Conservation (phyloP, 1,140 invertebrate genomes). For the Drosophila carrolli region DNA sequence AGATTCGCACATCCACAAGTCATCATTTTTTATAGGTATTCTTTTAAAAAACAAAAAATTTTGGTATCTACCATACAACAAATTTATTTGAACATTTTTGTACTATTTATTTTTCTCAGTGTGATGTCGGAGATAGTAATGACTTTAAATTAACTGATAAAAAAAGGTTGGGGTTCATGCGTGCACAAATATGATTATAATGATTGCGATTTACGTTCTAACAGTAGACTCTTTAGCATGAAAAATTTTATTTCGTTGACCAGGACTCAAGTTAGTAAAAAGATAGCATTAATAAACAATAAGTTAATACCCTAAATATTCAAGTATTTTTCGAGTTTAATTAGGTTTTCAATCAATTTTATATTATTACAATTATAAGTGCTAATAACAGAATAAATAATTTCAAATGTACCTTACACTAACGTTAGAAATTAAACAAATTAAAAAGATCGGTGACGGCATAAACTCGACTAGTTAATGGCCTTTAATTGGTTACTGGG, state of each 20-base stretch:
- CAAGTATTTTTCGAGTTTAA: not conserved
- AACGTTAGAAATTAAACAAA: not conserved
- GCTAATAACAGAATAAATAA: constrained; percentile 19
- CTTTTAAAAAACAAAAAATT: no score
- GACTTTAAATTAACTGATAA: not conserved
- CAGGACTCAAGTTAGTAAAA: no score
- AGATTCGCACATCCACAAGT: no score
- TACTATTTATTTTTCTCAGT: not conserved
- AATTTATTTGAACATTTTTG: no score
- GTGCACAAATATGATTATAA: constrained; percentile 7
- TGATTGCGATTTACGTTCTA: not conserved
- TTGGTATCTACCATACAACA: no score
- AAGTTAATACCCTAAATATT: no score
- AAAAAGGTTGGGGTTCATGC: constrained; percentile 12
- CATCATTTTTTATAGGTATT: no score
- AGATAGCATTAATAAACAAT: no score
- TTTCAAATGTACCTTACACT: not conserved
- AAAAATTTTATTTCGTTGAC: not conserved
- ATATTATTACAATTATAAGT: not conserved
- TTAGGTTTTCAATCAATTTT: not conserved
- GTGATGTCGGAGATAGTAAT: not conserved
- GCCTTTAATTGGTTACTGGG: constrained; percentile 53
- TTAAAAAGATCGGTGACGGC: not conserved
- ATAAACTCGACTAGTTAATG: constrained; percentile 25
- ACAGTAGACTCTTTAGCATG: not conserved